Evolutionary conservation across 2,113 vertebrate species (phyloP), one percentile per base, ranked within the genome.

Genomic region (Triplophysa dalaica): DNA sequence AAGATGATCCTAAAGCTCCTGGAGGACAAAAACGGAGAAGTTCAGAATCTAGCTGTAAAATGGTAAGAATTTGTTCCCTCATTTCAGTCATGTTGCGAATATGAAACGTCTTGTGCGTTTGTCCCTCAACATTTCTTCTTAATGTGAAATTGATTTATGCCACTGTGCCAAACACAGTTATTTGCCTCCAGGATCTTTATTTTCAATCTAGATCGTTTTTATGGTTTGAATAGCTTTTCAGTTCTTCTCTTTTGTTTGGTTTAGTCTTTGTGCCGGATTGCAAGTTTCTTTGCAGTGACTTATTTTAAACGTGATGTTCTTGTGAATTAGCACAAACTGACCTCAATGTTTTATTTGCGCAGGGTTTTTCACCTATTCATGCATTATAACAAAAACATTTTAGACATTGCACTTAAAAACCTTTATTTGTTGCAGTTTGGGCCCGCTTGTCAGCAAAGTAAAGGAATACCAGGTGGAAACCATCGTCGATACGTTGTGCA

Each of bases 381-480:
- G 13, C 61, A 19, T 62, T 6, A 22, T 24, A 22, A 41, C 12
- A 67, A 4, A 6, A 68, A 2, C 1, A 50, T 41, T 14, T 26
- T 22, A n/a, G 13, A 43, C 16, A 29, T 73, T 56, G 63, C 8
- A 0, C 48, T 73, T 67, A 24, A 77, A 24, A 8, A 3, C 21
- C 29, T 56, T 70, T 75, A 21, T 75, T 61, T 80, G 10, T 87
- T 84, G 52, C 90, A 99, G 97, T 86, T 93, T 99, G 87, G 97
- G 97, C 1, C 98, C 97, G 13, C 94, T 99, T 89, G 98, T 99
- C 86, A 98, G 96, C 88, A 99, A 99, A 91, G 98, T 99, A 86
- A 99, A 99, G 90, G 97, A 98, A 90, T 99, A 99, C 89, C 98
- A 99, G 91, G 97, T 99, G 85, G 98, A 99, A 89, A 99, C 98